These are phyloP conservation scores for Leptothorax acervorum DNA, from an alignment of 2,888 invertebrate genomes.

Conservation along the genomic window DNA sequence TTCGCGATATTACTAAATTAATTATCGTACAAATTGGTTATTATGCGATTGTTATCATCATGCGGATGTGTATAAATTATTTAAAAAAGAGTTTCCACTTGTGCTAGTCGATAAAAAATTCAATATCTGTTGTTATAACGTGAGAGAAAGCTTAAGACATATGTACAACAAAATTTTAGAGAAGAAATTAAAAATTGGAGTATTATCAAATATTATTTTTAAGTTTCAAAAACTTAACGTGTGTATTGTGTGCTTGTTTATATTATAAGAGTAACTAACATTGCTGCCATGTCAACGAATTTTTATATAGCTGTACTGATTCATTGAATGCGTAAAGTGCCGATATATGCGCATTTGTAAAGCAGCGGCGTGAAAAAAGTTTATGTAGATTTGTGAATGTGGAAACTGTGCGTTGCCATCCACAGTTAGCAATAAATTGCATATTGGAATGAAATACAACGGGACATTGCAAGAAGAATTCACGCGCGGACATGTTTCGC, in stretches of 20 bases:
- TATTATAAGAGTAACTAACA: background rate
- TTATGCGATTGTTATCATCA: background rate
- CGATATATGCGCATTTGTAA: background rate
- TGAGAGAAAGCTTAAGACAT: background rate
- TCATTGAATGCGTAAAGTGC: constrained; percentile 9
- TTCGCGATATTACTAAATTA: background rate
- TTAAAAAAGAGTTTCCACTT: background rate
- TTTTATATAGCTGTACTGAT: constrained; percentile 11
- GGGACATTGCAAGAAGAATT: constrained; percentile 26
- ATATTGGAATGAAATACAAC: constrained; percentile 27
- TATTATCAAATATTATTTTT: constrained; percentile 8
- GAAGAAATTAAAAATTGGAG: background rate
- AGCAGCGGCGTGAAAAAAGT: constrained; percentile 9
- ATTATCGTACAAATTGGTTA: constrained; percentile 4
- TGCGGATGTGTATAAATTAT: background rate
- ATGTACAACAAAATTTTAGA: constrained; percentile 2
- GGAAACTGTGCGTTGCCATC: background rate
- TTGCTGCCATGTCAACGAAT: background rate
- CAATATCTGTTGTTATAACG: background rate
- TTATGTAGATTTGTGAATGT: constrained; percentile 8
- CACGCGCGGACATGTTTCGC: constrained; percentile 39
- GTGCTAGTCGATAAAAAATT: background rate
- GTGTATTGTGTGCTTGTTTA: background rate
- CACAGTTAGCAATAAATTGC: constrained; percentile 30
- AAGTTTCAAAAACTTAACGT: background rate